A percentile compares a stretch with the other conserved stretches of the same genome.
Conservation (phyloP, 37 sponge, comb jelly and placozoan genomes). For the Cladorhizidae sp. region DNA sequence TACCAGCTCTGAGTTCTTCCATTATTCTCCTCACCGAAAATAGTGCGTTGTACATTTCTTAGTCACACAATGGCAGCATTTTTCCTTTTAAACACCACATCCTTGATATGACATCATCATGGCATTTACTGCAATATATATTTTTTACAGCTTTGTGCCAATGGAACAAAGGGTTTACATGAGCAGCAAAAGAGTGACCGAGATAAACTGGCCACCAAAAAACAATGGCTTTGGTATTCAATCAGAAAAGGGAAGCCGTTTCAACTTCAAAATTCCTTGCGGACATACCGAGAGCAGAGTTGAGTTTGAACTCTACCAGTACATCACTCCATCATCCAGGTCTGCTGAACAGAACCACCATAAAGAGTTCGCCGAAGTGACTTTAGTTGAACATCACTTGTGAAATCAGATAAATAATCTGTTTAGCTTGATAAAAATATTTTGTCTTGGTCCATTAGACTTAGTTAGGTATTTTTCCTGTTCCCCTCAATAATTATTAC, state of each 20-base stretch:
- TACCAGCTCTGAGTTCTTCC: conserved; percentile 16
- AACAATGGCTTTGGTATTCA: background rate
- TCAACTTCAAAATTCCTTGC: background rate
- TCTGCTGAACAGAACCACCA: background rate
- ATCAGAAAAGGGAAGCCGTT: background rate
- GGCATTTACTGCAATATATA: too few relatives aligned
- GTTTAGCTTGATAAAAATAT: too few relatives aligned
- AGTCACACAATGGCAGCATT: background rate
- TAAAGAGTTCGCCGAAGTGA: too few relatives aligned
- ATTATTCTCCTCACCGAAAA: conserved; percentile 4
- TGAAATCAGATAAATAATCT: too few relatives aligned
- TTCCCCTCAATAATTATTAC: too few relatives aligned
- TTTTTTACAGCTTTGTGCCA: conserved; percentile 23
- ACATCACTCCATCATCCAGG: background rate
- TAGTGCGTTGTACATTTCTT: conserved; percentile 1
- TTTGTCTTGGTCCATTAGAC: too few relatives aligned
- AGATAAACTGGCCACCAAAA: conserved; percentile 7
- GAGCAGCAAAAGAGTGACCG: background rate
- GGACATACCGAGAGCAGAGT: conserved; percentile 1
- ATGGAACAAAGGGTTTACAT: background rate
- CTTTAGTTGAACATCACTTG: too few relatives aligned
- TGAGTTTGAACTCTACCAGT: conserved; percentile 8
- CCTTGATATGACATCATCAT: too few relatives aligned
- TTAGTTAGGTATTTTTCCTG: too few relatives aligned
- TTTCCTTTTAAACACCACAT: background rate